Evolutionary conservation across 2,113 vertebrate species (phyloP).

Genomic region (Neolamprologus variostigma): DNA sequence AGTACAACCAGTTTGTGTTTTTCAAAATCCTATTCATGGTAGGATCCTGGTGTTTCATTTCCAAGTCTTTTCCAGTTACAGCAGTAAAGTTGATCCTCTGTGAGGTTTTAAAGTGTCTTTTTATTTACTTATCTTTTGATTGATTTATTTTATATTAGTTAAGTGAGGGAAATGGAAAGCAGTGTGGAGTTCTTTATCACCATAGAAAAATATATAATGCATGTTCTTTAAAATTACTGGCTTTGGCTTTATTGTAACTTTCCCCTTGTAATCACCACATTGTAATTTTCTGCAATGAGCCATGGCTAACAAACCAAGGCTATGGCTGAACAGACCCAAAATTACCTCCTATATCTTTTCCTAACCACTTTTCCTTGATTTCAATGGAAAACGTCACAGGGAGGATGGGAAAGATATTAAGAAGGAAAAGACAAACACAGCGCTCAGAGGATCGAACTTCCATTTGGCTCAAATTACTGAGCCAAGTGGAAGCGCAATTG

Average conservation of each 20-base stretch:
- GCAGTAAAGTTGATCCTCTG: neutral
- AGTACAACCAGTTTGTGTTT: neutral
- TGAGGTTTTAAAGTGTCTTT: neutral
- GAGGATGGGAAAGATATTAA: neutral
- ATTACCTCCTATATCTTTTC: neutral
- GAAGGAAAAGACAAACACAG: neutral
- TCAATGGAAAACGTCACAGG: neutral
- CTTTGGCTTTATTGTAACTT: neutral
- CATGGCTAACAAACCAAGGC: neutral
- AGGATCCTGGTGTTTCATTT: neutral
- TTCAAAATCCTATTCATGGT: neutral
- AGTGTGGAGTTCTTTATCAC: neutral
- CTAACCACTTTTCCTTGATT: neutral
- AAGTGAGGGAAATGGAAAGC: neutral
- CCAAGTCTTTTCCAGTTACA: neutral
- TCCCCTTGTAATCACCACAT: neutral
- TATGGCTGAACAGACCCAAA: neutral
- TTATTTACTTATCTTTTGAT: neutral
- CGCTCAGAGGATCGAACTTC: neutral
- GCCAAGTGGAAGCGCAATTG: neutral
- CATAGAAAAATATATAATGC: neutral
- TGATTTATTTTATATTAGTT: neutral
- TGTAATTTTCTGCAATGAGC: neutral
- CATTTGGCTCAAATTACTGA: neutral
- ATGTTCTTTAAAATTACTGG: neutral